Percentiles rank a stretch among this genome's conserved stretches.
phyloP scores from a whole-genome alignment of 37 sponge, comb jelly and placozoan species.

The Cliona cf. orientalis region DNA sequence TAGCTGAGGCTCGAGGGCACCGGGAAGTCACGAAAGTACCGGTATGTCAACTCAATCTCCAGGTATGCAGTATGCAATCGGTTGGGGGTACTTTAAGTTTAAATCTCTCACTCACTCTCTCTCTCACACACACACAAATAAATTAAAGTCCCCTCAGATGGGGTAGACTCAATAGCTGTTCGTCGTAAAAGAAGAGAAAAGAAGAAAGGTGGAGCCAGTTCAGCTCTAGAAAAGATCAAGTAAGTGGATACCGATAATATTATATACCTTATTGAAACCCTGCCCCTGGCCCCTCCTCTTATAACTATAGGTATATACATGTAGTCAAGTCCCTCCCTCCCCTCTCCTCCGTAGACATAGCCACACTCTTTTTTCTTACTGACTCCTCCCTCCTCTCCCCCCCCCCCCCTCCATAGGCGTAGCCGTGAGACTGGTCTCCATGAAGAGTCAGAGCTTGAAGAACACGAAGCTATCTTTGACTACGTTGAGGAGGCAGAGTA shows the following conservation, averaged over 20 bases:
- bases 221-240: constrained; percentile 67
- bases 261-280: too few relatives aligned
- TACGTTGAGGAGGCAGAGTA: constrained; percentile 87
- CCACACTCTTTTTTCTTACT: too few relatives aligned
- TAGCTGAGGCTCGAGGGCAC: too few relatives aligned
- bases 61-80: not conserved
- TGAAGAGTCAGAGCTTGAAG: constrained; percentile 49
- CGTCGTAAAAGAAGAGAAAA: constrained; percentile 46
- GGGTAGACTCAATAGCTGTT: constrained; percentile 10
- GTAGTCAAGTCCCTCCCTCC: too few relatives aligned
- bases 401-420: constrained; percentile 25
- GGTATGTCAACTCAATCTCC: too few relatives aligned
- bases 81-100: not conserved
- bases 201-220: constrained; percentile 33
- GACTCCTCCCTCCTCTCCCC: not conserved
- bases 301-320: too few relatives aligned
- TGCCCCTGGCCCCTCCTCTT: too few relatives aligned
- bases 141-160: not conserved
- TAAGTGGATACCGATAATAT: too few relatives aligned
- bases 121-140: not conserved
- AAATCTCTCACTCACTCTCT: not conserved
- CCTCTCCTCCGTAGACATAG: too few relatives aligned
- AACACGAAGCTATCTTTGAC: constrained; percentile 58
- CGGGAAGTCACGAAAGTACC: too few relatives aligned
- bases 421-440: constrained; percentile 72